Evolutionary conservation across 2,113 vertebrate species (phyloP).

Genomic region (Montifringilla adamsi): DNA sequence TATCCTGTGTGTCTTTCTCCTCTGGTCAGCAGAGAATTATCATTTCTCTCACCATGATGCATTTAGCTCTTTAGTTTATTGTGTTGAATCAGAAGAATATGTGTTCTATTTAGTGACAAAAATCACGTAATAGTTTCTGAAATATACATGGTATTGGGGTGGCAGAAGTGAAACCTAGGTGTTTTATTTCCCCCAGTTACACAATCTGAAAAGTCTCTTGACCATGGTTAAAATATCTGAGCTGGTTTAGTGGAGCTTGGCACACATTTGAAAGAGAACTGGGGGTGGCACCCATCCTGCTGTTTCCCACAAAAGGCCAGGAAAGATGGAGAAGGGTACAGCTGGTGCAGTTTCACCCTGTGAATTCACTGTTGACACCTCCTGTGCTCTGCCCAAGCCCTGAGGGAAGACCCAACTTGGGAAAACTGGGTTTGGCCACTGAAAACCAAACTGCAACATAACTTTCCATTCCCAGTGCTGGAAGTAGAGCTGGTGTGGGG

Average conservation of each 20-base stretch:
- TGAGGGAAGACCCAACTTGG: background rate
- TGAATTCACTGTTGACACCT: accelerated
- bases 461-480: background rate
- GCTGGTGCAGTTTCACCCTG: background rate
- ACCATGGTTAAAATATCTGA: background rate
- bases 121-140: background rate
- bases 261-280: background rate
- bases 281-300: background rate
- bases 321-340: background rate
- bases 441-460: background rate
- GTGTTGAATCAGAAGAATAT: background rate
- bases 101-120: background rate
- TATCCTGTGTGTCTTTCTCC: background rate
- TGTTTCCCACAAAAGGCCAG: background rate
- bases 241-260: background rate
- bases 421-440: background rate
- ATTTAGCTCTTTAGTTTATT: background rate
- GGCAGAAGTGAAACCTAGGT: background rate
- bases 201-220: background rate
- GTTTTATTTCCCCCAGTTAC: background rate
- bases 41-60: background rate
- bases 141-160: background rate
- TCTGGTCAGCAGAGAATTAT: background rate
- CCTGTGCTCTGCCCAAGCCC: background rate
- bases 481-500: background rate